Evolutionary conservation across 2,888 invertebrate genomes (phyloP).

Genomic region (Mythimna albipuncta): DNA sequence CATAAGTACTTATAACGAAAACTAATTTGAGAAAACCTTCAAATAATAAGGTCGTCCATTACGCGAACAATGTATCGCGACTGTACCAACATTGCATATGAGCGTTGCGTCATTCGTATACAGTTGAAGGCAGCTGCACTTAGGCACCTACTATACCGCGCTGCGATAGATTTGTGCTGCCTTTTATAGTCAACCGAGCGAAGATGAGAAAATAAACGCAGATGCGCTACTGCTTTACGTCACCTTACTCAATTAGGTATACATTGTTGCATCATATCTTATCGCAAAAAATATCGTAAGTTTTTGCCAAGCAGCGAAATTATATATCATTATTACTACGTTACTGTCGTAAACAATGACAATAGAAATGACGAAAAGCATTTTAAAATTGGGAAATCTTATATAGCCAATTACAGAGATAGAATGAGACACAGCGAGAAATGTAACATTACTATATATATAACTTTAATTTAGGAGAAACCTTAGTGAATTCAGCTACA

Average conservation of each 20-base stretch:
- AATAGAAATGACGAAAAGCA: slow-evolving; percentile 13
- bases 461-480: not conserved
- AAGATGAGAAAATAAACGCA: slow-evolving; percentile 31
- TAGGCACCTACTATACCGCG: slow-evolving; percentile 39
- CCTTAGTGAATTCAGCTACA: not conserved
- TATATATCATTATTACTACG: slow-evolving; percentile 21
- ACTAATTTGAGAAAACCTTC: slow-evolving; percentile 76
- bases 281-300: not conserved
- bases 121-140: slow-evolving; percentile 66
- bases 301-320: slow-evolving; percentile 4
- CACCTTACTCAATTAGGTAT: slow-evolving; percentile 12
- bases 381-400: slow-evolving; percentile 12
- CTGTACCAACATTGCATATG: slow-evolving; percentile 70
- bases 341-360: slow-evolving; percentile 9
- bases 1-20: slow-evolving; percentile 43
- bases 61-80: slow-evolving; percentile 76
- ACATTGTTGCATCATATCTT: slow-evolving; percentile 22
- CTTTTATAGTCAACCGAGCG: slow-evolving; percentile 18
- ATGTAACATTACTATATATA: no score
- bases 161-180: slow-evolving; percentile 36
- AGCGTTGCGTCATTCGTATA: slow-evolving; percentile 70
- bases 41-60: slow-evolving; percentile 79
- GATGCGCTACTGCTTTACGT: slow-evolving; percentile 21
- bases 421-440: not conserved
- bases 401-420: slow-evolving; percentile 4